phyloP scores from a whole-genome alignment of 2,888 invertebrate species.

The Acleris holmiana region DNA sequence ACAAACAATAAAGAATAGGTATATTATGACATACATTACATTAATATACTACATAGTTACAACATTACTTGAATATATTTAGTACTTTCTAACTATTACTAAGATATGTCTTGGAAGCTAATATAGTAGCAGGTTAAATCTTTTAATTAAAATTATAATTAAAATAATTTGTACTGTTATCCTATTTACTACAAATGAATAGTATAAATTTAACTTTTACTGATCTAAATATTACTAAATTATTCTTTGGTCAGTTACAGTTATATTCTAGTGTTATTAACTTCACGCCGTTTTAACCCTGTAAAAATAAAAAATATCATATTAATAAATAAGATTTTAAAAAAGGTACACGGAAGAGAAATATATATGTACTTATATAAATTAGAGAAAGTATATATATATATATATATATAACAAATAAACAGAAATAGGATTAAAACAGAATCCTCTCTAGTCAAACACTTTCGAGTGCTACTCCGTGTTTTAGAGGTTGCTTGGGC shows the following conservation, averaged over 20 bases:
- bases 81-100: too few species aligned
- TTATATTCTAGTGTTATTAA: slow-evolving; percentile 12
- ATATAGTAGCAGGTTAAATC: too few species aligned
- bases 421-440: not conserved
- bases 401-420: not conserved
- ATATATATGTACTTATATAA: not conserved
- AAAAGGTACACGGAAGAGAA: not conserved
- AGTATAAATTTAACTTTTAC: not conserved
- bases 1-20: not conserved
- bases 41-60: too few species aligned
- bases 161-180: slow-evolving; percentile 22
- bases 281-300: slow-evolving; percentile 53
- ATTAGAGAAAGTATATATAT: not conserved
- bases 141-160: too few species aligned
- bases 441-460: too few species aligned
- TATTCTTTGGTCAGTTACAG: slow-evolving; percentile 33
- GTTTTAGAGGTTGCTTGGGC: too few species aligned
- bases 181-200: slow-evolving; percentile 12
- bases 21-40: too few species aligned
- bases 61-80: too few species aligned
- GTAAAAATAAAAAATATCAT: slow-evolving; percentile 51
- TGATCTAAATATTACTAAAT: slow-evolving; percentile 16
- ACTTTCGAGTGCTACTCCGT: too few species aligned
- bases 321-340: slow-evolving; percentile 15
- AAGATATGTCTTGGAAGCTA: too few species aligned